These are phyloP conservation scores for Microcebus tavaratra DNA, from an alignment of 2,113 vertebrate genomes.

Conservation along the genomic window DNA sequence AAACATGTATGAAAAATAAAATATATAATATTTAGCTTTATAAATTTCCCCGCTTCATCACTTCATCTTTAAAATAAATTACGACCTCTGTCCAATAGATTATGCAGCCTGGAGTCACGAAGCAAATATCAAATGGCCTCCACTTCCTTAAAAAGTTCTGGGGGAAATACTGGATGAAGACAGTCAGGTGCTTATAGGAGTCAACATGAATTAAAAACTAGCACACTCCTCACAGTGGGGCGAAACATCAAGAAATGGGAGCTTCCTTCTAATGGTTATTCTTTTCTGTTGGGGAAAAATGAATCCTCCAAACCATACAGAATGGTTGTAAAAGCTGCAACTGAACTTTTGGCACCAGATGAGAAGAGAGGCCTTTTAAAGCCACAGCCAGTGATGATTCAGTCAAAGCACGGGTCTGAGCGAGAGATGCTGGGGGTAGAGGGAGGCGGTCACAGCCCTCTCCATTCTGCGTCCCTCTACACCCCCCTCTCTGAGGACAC, in stretches of 20 bases:
- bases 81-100: constrained; percentile 57
- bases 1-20: constrained; percentile 89
- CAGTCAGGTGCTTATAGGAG: constrained; percentile 70
- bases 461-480: not conserved
- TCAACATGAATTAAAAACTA: constrained; percentile 70
- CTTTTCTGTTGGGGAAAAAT: constrained; percentile 58
- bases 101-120: constrained; percentile 71
- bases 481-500: not conserved
- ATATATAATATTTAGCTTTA: constrained; percentile 86
- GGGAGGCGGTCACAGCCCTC: not conserved
- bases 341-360: constrained; percentile 86
- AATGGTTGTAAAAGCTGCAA: constrained; percentile 78
- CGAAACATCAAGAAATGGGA: constrained; percentile 63
- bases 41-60: constrained; percentile 78
- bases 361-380: constrained; percentile 80
- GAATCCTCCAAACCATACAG: not conserved
- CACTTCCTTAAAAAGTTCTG: constrained; percentile 65
- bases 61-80: constrained; percentile 78
- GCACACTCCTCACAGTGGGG: constrained; percentile 73
- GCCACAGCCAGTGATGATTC: constrained; percentile 65
- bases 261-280: constrained; percentile 38
- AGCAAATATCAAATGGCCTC: constrained; percentile 65
- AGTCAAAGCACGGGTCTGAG: constrained; percentile 65
- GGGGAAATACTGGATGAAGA: constrained; percentile 66
- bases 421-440: constrained; percentile 44